Evolutionary conservation across 1,140 invertebrate species (phyloP).

Genomic region (Dinoponera quadriceps): DNA sequence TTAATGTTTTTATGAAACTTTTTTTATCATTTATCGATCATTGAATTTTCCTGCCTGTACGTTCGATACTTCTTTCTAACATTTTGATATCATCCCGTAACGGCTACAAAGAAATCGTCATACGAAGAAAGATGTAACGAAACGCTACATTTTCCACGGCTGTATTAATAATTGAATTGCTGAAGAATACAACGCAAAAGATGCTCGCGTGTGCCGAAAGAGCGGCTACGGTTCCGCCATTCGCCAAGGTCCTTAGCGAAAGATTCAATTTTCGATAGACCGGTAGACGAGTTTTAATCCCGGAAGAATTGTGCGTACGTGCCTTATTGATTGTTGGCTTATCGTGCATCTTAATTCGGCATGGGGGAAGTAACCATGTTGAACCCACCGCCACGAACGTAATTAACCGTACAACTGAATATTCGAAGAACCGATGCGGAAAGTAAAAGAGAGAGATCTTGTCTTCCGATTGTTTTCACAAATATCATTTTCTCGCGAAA

Average conservation of each 20-base stretch:
- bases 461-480: no score
- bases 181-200: conserved; percentile 18
- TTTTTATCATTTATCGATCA: neutral
- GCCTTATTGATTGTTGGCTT: conserved; percentile 79
- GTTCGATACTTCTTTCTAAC: conserved; percentile 1
- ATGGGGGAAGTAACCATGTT: conserved; percentile 51
- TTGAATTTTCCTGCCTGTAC: neutral
- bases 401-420: conserved; percentile 58
- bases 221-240: conserved; percentile 18
- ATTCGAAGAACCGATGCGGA: neutral
- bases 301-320: conserved; percentile 78
- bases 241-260: conserved; percentile 14
- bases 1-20: neutral
- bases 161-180: conserved; percentile 42
- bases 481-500: no score
- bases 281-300: conserved; percentile 72
- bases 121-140: neutral
- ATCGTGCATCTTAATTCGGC: conserved; percentile 76
- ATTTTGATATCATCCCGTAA: neutral
- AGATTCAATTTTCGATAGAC: conserved; percentile 84
- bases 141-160: neutral
- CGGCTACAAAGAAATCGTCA: neutral
- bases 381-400: conserved; percentile 21
- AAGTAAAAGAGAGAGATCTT: neutral
- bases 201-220: neutral